Conservation (phyloP, 2,797 vertebrate genomes). For the Enteromius trimaculatus region DNA sequence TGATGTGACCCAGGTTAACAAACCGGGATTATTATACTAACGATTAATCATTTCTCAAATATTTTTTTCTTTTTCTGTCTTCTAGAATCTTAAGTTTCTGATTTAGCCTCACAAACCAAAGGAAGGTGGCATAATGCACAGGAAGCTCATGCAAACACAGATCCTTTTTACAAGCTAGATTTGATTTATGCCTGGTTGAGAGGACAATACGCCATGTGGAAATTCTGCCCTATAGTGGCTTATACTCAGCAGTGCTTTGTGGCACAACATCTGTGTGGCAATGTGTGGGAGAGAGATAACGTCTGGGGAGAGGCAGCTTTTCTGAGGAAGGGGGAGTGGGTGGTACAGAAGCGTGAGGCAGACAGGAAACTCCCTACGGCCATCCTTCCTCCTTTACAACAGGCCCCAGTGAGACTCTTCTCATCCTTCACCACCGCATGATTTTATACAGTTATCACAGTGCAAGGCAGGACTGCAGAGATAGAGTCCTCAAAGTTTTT, state of each 20-base stretch:
- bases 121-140: background rate
- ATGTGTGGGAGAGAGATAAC: slow-evolving; percentile 59
- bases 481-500: slow-evolving; percentile 3
- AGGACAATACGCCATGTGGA: slow-evolving; percentile 17
- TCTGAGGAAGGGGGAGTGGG: slow-evolving; percentile 12
- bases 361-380: slow-evolving; percentile 52
- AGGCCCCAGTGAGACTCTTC: slow-evolving; percentile 16
- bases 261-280: slow-evolving; percentile 45
- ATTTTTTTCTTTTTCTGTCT: background rate
- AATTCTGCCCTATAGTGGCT: slow-evolving; percentile 31
- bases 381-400: slow-evolving; percentile 18
- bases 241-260: slow-evolving; percentile 35
- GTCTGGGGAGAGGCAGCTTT: slow-evolving; percentile 19
- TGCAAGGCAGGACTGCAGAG: background rate
- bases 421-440: slow-evolving; percentile 8
- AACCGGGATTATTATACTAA: background rate
- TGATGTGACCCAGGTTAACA: background rate
- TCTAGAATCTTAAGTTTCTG: slow-evolving; percentile 5
- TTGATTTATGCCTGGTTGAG: slow-evolving; percentile 28
- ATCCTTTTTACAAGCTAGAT: slow-evolving; percentile 30
- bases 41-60: background rate
- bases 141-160: background rate
- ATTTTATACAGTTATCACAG: slow-evolving; percentile 21
- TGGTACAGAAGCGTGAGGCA: slow-evolving; percentile 21
- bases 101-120: background rate